Conservation (phyloP, 2,113 vertebrate genomes). For the Hucho hucho region DNA sequence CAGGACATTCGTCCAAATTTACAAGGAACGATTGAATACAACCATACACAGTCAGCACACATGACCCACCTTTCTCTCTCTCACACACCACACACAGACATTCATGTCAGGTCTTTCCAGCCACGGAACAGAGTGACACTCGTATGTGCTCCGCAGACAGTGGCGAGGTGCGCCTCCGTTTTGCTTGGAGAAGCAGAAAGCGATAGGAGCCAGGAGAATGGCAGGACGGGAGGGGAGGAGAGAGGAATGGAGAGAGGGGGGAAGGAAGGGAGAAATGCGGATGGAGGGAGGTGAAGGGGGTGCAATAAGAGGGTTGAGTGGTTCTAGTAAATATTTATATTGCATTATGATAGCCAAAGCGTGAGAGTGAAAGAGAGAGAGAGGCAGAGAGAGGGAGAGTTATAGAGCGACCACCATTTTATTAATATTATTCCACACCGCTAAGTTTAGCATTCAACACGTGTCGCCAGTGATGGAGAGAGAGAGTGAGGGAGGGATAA, state of each 20-base stretch:
- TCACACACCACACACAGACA: background rate
- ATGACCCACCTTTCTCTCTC: background rate
- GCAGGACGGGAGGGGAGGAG: slow-evolving; percentile 50
- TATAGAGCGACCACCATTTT: slow-evolving; percentile 68
- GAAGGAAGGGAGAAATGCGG: slow-evolving; percentile 47
- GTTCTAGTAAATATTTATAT: slow-evolving; percentile 83
- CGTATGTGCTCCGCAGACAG: slow-evolving; percentile 67
- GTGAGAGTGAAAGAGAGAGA: slow-evolving; percentile 48
- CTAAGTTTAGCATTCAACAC: slow-evolving; percentile 87
- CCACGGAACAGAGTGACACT: slow-evolving; percentile 60
- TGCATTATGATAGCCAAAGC: slow-evolving; percentile 74
- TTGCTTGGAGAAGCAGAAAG: slow-evolving; percentile 77
- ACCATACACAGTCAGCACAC: background rate
- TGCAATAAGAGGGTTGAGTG: slow-evolving; percentile 69
- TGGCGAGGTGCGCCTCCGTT: slow-evolving; percentile 60
- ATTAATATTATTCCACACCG: slow-evolving; percentile 78
- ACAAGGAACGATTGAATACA: background rate
- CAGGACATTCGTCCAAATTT: background rate
- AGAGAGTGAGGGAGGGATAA: slow-evolving; percentile 53
- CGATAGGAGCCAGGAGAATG: slow-evolving; percentile 59
- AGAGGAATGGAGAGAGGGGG: slow-evolving; percentile 31
- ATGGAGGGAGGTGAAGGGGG: slow-evolving; percentile 17
- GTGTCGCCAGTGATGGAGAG: slow-evolving; percentile 80
- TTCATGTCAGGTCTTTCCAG: slow-evolving; percentile 22
- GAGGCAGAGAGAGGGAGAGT: slow-evolving; percentile 44